Evolutionary conservation across 2,797 vertebrate species (phyloP), one percentile per base, ranked within the genome.

Genomic region (Bufotes viridis): DNA sequence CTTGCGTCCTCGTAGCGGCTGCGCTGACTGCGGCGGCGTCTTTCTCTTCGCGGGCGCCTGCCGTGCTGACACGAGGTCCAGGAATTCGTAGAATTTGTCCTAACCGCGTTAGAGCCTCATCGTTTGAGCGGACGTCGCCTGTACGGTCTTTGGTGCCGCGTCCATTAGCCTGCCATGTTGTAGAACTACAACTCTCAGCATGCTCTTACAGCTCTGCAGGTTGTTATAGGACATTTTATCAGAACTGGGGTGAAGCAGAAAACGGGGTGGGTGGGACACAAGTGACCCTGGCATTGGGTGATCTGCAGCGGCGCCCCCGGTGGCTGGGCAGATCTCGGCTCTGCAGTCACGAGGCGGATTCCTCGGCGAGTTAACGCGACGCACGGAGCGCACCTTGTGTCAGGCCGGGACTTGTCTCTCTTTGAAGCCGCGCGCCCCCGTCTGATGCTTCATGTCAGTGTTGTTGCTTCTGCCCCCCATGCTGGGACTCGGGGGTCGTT

Each of bases 321-420:
- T 22, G 49, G 86, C 14, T 9, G 29, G 11, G 42, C 42, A 5
- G 42, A 7, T 42, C 42, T 3, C 1, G 29, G 29, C 29, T 85
- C 83, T 88, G 82, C 34, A 88, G 82, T 88, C 87, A 88, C 65
- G 79, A 88, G 74, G 69, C 60, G 51, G 75, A 70, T 84, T 88
- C 55, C 29, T 60, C 72, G 63, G 17, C 72, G 87, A 79, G 78
- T 79, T 84, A 88, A 84, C 82, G 79, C 24, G 0, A 49, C 22
- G 14, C 20, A 67, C 61, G 60, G 49, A 49, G 63, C 17, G 29
- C 9, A 58, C 72, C 60, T 55, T 70, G 24, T 84, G 51, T 80
- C 86, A 55, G 24, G 79, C 86, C 42, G n/a, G 51, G 61, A 57
- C 79, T 15, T 55, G 86, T 76, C 60, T 82, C 42, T 51, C 70